phyloP scores from a whole-genome alignment of 2,113 vertebrate genomes.

The Edolisoma coerulescens region DNA sequence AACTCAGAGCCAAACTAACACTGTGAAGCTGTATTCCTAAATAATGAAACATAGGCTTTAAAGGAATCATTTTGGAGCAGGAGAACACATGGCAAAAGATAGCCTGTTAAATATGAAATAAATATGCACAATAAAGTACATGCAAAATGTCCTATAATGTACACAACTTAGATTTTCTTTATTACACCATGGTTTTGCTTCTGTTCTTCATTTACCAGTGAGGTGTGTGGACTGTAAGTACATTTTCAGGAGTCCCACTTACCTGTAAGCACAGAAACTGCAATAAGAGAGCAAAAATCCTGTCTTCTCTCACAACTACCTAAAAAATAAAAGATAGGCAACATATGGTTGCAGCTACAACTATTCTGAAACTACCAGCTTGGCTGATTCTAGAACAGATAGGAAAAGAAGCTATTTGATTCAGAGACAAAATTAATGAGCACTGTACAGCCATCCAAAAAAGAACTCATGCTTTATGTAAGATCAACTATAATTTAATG shows the following conservation, averaged over 20 bases:
- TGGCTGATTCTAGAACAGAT: neutral
- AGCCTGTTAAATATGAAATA: neutral
- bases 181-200: neutral
- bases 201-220: neutral
- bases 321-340: neutral
- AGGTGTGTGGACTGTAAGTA: neutral
- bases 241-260: neutral
- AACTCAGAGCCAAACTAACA: neutral
- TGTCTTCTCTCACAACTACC: neutral
- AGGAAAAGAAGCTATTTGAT: neutral
- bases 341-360: neutral
- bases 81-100: neutral
- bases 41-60: neutral
- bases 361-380: neutral
- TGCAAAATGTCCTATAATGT: neutral
- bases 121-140: neutral
- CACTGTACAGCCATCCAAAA: neutral
- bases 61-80: neutral
- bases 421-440: neutral
- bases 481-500: neutral
- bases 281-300: neutral
- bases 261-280: neutral
- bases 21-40: neutral
- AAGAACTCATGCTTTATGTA: neutral
- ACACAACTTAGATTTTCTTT: neutral